A percentile compares a stretch with the other conserved stretches of the same genome.
These are phyloP conservation scores for Anticlea derivata DNA, from an alignment of 2,888 invertebrate genomes.

Conservation along the genomic window DNA sequence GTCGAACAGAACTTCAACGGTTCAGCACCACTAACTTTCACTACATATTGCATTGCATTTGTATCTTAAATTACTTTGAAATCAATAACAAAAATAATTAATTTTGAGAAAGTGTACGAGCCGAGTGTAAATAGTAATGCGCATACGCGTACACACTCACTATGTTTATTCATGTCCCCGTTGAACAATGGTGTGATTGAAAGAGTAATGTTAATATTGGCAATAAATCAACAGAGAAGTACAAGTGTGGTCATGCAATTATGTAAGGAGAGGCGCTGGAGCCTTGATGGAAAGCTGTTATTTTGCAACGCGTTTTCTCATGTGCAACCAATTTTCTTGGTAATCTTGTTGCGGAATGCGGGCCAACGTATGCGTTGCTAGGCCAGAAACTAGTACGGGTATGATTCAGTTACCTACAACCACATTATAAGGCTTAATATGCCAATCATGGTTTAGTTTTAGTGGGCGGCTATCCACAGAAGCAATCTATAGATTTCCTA, in stretches of 20 bases:
- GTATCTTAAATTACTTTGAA: too few relatives aligned
- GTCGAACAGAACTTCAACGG: too few relatives aligned
- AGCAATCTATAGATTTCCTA: too few relatives aligned
- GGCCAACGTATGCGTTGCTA: neutral
- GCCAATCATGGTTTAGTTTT: too few relatives aligned
- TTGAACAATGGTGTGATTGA: slow-evolving; percentile 2
- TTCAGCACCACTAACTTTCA: too few relatives aligned
- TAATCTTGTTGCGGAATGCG: slow-evolving; percentile 7
- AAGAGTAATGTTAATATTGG: slow-evolving; percentile 12
- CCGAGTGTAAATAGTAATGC: neutral
- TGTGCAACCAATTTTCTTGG: slow-evolving; percentile 17
- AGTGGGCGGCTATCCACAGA: too few relatives aligned
- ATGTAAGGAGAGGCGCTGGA: slow-evolving; percentile 24
- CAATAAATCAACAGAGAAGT: neutral
- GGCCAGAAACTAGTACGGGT: too few relatives aligned
- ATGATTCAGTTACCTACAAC: too few relatives aligned
- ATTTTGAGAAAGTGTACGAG: neutral
- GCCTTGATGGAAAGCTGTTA: slow-evolving; percentile 31
- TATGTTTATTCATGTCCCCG: neutral
- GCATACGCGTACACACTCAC: neutral
- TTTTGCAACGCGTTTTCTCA: slow-evolving; percentile 26
- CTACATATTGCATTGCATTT: too few relatives aligned
- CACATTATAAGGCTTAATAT: too few relatives aligned
- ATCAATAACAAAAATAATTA: too few relatives aligned
- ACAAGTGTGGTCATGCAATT: slow-evolving; percentile 18